A percentile compares a stretch with the other conserved stretches of the same genome.
Evolutionary conservation across 2,113 vertebrate genomes (phyloP).

Genomic region (Menura novaehollandiae): DNA sequence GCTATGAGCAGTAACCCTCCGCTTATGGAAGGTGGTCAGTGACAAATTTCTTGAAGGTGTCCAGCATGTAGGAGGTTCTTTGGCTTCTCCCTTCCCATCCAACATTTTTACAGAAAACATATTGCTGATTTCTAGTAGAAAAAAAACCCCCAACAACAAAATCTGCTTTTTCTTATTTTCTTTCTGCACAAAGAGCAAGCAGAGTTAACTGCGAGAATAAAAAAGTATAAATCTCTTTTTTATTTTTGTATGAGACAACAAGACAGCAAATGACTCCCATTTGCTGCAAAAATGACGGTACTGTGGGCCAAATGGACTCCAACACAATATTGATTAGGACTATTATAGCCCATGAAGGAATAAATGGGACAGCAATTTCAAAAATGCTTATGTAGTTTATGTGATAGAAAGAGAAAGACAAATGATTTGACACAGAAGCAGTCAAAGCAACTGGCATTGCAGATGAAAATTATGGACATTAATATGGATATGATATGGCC

Average conservation of each 20-base stretch:
- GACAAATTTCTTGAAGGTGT: background rate
- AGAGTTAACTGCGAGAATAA: background rate
- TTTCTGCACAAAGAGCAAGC: background rate
- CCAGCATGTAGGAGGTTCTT: background rate
- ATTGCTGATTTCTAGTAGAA: background rate
- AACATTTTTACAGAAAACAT: background rate
- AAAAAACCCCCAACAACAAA: background rate
- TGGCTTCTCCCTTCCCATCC: background rate
- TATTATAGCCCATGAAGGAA: slow-evolving; percentile 16
- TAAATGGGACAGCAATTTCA: background rate
- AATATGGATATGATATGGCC: background rate
- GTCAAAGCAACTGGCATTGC: background rate
- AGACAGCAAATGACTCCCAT: slow-evolving; percentile 8
- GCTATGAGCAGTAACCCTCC: background rate
- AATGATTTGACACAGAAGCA: background rate
- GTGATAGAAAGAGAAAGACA: background rate
- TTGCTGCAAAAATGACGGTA: slow-evolving; percentile 15
- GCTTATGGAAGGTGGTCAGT: background rate
- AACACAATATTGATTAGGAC: slow-evolving; percentile 21
- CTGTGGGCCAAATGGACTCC: slow-evolving; percentile 4
- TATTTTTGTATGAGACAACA: slow-evolving; percentile 17
- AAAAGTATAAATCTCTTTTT: slow-evolving; percentile 17
- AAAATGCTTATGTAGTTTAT: background rate
- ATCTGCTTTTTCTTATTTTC: background rate
- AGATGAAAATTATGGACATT: background rate